A percentile compares a stretch with the other conserved stretches of the same genome.
phyloP scores from a whole-genome alignment of 2,888 invertebrate genomes.

The Clistopyga incitator region DNA sequence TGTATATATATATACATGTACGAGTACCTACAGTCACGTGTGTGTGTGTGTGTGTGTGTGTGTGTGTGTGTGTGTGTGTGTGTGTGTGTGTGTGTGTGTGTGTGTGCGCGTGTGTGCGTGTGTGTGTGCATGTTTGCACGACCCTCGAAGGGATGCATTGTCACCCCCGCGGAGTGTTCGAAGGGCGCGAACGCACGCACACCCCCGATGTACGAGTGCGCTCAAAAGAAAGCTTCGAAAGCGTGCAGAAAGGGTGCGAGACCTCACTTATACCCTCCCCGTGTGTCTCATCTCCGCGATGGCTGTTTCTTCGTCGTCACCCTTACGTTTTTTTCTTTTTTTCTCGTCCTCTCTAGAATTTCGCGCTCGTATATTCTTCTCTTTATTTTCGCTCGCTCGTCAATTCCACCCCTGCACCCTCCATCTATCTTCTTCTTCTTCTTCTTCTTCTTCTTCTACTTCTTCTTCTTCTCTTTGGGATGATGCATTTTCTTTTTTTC shows the following conservation, averaged over 20 bases:
- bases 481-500: slow-evolving; percentile 28
- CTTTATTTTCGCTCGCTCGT: slow-evolving; percentile 38
- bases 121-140: slow-evolving; percentile 66
- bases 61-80: slow-evolving; percentile 66
- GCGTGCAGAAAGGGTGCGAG: slow-evolving; percentile 53
- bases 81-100: slow-evolving; percentile 67
- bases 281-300: slow-evolving; percentile 20
- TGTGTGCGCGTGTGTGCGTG: slow-evolving; percentile 66
- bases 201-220: slow-evolving; percentile 53
- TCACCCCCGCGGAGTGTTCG: slow-evolving; percentile 46
- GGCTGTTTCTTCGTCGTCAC: slow-evolving; percentile 25
- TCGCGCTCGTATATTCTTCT: not conserved
- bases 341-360: not conserved
- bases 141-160: slow-evolving; percentile 65
- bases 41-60: slow-evolving; percentile 63
- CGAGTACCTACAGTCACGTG: not conserved
- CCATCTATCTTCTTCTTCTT: slow-evolving; percentile 45
- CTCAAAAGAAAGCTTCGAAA: slow-evolving; percentile 56
- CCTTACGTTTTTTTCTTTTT: slow-evolving; percentile 5
- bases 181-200: slow-evolving; percentile 35
- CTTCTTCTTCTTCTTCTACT: too few relatives aligned
- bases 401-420: slow-evolving; percentile 53
- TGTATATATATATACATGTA: not conserved
- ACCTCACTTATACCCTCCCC: slow-evolving; percentile 45
- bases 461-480: slow-evolving; percentile 43